Conservation (phyloP, 2,888 invertebrate genomes). For the Margaritifera margaritifera region DNA sequence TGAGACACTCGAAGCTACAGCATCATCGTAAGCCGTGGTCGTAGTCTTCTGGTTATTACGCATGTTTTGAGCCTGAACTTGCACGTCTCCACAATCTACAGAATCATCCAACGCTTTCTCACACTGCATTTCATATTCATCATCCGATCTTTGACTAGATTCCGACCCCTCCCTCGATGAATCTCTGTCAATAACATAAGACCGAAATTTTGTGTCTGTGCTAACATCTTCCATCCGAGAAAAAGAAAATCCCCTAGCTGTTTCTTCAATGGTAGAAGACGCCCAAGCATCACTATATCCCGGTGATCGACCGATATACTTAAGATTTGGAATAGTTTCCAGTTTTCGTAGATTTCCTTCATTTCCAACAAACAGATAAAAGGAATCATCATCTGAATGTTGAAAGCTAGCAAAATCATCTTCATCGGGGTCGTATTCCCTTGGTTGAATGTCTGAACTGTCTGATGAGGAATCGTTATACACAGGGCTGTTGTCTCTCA, state of each 20-base stretch:
- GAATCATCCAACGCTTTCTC: no score
- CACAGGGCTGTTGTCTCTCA: neutral
- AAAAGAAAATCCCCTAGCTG: constrained; percentile 39
- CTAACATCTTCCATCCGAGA: constrained; percentile 43
- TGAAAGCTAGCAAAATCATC: constrained; percentile 46
- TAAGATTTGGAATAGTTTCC: constrained; percentile 42
- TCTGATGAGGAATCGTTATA: constrained; percentile 28
- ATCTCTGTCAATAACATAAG: constrained; percentile 46
- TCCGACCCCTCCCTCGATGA: constrained; percentile 25
- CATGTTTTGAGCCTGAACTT: no score
- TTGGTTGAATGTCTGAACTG: constrained; percentile 39
- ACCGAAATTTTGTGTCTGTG: constrained; percentile 32
- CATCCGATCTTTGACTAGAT: constrained; percentile 34
- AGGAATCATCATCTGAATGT: constrained; percentile 45
- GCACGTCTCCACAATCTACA: no score
- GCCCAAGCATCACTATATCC: constrained; percentile 37
- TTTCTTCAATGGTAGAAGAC: constrained; percentile 34
- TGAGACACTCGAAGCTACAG: constrained; percentile 11
- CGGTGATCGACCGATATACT: constrained; percentile 41
- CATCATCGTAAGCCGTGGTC: constrained; percentile 12
- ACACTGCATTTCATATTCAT: constrained; percentile 16
- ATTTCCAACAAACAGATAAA: constrained; percentile 41
- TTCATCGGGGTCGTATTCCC: constrained; percentile 51
- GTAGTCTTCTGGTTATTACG: no score
- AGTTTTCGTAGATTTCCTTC: constrained; percentile 42